Evolutionary conservation across 1,140 invertebrate genomes (phyloP).

Genomic region (Pectinophora gossypiella): DNA sequence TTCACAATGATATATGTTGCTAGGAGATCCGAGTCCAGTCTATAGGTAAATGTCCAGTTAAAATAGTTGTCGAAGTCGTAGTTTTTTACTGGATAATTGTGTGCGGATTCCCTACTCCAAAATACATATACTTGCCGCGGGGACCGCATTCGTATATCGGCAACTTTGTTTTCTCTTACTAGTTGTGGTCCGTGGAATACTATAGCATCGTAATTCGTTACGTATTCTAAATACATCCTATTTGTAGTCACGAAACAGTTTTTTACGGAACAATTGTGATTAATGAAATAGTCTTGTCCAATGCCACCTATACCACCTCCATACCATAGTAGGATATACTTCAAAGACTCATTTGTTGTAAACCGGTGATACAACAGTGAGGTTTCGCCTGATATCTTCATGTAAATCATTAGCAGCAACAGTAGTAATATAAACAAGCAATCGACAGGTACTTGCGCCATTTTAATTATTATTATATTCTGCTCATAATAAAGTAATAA

Average conservation of each 20-base stretch:
- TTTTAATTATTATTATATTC: no score
- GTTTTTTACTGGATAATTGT: background rate
- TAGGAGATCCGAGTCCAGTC: slow-evolving; percentile 77
- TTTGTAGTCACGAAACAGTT: background rate
- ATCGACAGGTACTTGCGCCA: no score
- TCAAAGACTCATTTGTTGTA: no score
- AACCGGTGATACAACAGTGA: no score
- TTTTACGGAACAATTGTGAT: background rate
- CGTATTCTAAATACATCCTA: background rate
- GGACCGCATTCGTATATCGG: background rate
- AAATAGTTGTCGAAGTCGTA: slow-evolving; percentile 32
- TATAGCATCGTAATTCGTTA: background rate
- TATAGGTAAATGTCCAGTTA: slow-evolving; percentile 79
- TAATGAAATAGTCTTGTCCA: background rate
- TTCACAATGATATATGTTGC: slow-evolving; percentile 66
- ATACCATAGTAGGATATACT: slow-evolving; percentile 42
- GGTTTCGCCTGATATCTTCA: no score
- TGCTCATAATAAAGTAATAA: no score
- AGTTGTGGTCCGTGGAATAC: background rate
- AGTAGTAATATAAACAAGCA: no score
- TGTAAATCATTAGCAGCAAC: no score
- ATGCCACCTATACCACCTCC: slow-evolving; percentile 50
- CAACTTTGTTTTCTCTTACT: background rate
- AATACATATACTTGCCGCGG: background rate
- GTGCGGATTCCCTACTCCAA: background rate